Evolutionary conservation across 2,797 vertebrate genomes (phyloP).

Genomic region (Scolopax rusticola): DNA sequence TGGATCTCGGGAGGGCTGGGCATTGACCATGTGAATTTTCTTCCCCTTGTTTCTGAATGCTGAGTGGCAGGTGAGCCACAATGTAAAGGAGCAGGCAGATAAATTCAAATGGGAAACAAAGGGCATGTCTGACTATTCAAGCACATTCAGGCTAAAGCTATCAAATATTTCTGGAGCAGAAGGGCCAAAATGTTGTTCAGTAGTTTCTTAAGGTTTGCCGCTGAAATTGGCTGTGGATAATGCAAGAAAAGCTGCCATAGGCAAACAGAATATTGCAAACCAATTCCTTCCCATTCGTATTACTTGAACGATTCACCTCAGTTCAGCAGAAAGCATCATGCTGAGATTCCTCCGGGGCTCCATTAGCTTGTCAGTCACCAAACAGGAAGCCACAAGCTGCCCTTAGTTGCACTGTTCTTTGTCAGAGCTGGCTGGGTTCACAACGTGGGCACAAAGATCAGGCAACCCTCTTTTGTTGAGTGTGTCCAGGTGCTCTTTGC

Average conservation of each 20-base stretch:
- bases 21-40: not conserved
- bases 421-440: not conserved
- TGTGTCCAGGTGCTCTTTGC: not conserved
- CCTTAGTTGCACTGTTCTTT: not conserved
- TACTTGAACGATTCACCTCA: not conserved
- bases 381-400: not conserved
- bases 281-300: not conserved
- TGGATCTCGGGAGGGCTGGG: not conserved
- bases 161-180: not conserved
- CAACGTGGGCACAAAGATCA: not conserved
- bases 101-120: not conserved
- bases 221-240: not conserved
- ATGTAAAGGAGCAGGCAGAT: not conserved
- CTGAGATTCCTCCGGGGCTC: not conserved
- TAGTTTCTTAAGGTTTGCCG: not conserved
- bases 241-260: not conserved
- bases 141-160: not conserved
- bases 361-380: not conserved
- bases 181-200: not conserved
- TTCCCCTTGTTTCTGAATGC: not conserved
- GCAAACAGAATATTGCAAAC: not conserved
- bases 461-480: not conserved
- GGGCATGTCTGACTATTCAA: not conserved
- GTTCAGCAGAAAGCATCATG: not conserved
- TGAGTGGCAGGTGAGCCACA: fast-evolving